phyloP scores from a whole-genome alignment of 2,888 invertebrate genomes.

The Hirtodrosophila duncani region DNA sequence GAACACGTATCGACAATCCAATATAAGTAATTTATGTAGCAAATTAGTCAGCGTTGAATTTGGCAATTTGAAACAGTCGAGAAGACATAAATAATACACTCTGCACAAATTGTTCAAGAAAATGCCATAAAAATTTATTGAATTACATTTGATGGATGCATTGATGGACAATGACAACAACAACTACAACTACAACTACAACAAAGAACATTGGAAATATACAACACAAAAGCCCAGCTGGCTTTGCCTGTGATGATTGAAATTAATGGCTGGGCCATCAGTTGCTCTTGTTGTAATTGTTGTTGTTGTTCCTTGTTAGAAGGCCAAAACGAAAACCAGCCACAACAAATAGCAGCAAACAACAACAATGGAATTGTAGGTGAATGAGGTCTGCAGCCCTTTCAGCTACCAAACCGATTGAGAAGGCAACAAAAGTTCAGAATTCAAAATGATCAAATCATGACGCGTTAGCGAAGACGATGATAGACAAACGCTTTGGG shows the following conservation, averaged over 20 bases:
- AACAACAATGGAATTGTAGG: neutral
- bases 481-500: constrained; percentile 63
- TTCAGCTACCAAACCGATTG: constrained; percentile 24
- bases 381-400: neutral
- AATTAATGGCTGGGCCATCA: constrained; percentile 33
- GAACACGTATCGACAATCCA: no score
- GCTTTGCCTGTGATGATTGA: constrained; percentile 39
- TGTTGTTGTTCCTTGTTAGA: no score
- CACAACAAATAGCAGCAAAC: no score
- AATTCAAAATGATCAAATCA: constrained; percentile 15
- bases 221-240: no score
- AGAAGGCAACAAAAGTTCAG: constrained; percentile 23
- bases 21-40: constrained; percentile 25
- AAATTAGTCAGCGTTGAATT: constrained; percentile 27
- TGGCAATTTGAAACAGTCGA: constrained; percentile 13
- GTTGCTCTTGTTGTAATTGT: no score
- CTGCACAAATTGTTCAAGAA: constrained; percentile 10
- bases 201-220: constrained; percentile 3
- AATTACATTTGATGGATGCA: constrained; percentile 35
- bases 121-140: constrained; percentile 41
- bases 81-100: constrained; percentile 1
- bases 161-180: constrained; percentile 22
- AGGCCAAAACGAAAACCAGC: constrained; percentile 50
- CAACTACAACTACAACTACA: constrained; percentile 13
- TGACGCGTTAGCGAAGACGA: constrained; percentile 40